phyloP scores from a whole-genome alignment of 2,113 vertebrate species.

The Microtus richardsoni region DNA sequence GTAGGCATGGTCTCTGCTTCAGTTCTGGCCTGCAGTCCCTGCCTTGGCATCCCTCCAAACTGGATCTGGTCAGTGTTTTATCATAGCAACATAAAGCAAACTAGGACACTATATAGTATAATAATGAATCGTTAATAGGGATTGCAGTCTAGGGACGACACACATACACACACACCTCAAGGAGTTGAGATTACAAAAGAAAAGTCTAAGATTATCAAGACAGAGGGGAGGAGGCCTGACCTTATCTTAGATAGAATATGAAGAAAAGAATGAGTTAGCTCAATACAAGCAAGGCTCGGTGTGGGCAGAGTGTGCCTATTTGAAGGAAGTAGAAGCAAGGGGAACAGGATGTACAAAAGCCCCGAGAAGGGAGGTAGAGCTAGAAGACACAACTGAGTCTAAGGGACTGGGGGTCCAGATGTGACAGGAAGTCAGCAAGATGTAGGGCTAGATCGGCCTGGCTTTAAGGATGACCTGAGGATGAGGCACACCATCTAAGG shows the following conservation, averaged over 20 bases:
- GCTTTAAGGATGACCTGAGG: background rate
- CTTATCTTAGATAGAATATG: background rate
- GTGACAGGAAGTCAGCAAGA: background rate
- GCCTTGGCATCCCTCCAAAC: background rate
- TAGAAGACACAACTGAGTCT: background rate
- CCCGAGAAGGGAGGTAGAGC: background rate
- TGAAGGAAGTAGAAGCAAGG: background rate
- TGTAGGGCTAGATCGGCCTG: background rate
- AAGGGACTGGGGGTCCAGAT: background rate
- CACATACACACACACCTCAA: background rate
- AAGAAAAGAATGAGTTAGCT: background rate
- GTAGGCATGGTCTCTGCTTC: background rate
- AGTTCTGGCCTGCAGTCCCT: background rate
- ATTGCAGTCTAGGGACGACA: background rate
- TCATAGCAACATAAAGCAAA: background rate
- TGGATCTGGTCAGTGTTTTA: background rate
- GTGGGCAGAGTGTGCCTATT: background rate
- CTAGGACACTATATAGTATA: background rate
- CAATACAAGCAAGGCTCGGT: background rate
- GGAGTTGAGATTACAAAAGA: background rate
- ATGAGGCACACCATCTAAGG: background rate
- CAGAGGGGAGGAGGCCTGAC: background rate
- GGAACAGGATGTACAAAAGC: background rate
- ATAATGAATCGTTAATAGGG: background rate
- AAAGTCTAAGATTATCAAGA: background rate